Evolutionary conservation across 2,888 invertebrate genomes (phyloP), one percentile per base, ranked within the genome.

Genomic region (Zygaena filipendulae): DNA sequence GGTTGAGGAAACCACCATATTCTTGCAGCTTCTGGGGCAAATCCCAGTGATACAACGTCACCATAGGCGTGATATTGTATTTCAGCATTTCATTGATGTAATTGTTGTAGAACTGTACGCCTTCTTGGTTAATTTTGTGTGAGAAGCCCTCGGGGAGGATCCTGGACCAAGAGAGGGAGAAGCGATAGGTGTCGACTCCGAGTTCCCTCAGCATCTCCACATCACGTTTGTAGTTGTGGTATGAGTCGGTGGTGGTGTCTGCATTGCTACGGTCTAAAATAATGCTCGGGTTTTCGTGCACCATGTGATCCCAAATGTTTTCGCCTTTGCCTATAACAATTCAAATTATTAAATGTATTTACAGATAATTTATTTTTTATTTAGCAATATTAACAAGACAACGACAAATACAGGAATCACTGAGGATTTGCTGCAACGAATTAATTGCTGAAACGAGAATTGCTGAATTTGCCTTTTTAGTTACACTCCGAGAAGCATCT

Each of bases 171-270:
- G 85, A 74, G 10, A 84, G 49, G 1, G 84, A 84, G 43, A 84
- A 82, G 13, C 83, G 59, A 47, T 83, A 83, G 37, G 68, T 68
- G 30, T 83, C 58, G 0, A 82, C 74, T 0, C 77, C 80, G 0
- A 82, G 41, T 30, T 79, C 62, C n/a, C 64, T 47, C 3, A 82
- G 27, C 52, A 82, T 59, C 30, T 68, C 58, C 2, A 83, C 69
- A 30, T 83, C 82, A 19, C 86, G 77, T 37, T 75, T 66, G 43
- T 82, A 84, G 29, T 80, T 75, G 49, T 85, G 72, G 49, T 87
- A 88, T 1, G 86, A 87, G 59, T 89, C 84, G 13, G 84, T 80
- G 0, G 88, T 85, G 0, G 83, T 59, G 31, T 89, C 86, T 0
- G 86, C 88, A 23, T 82, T 85, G 2, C 67, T 66, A 1, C 66